Conservation (phyloP, 2,113 vertebrate species). For the Myotis yumanensis region DNA sequence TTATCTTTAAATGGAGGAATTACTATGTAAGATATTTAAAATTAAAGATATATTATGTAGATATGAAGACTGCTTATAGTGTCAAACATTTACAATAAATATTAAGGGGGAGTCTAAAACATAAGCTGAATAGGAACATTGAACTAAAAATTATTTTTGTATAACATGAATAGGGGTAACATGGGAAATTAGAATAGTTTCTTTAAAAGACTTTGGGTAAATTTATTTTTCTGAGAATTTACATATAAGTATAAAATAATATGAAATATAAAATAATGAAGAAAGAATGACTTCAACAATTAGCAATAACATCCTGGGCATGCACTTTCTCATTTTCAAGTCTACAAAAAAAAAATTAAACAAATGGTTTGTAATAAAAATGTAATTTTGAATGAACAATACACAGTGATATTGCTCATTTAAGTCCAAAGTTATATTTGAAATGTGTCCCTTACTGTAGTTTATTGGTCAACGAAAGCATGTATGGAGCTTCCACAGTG, state of each 20-base stretch:
- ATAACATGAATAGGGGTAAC: neutral
- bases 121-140: neutral
- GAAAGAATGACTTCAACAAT: neutral
- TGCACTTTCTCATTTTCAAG: neutral
- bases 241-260: neutral
- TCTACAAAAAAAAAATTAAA: neutral
- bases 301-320: neutral
- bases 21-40: neutral
- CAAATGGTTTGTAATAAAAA: neutral
- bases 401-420: neutral
- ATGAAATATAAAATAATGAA: neutral
- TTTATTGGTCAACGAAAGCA: neutral
- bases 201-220: neutral
- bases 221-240: neutral
- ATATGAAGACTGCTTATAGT: neutral
- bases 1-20: neutral
- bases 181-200: neutral
- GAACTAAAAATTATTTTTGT: neutral
- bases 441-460: neutral
- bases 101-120: neutral
- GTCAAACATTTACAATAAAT: neutral
- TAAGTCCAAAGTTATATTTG: constrained; percentile 7
- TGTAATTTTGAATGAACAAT: neutral
- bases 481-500: fast-evolving
- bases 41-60: neutral